phyloP scores from a whole-genome alignment of 2,797 vertebrate species.

The Philypnodon macrostomus region DNA sequence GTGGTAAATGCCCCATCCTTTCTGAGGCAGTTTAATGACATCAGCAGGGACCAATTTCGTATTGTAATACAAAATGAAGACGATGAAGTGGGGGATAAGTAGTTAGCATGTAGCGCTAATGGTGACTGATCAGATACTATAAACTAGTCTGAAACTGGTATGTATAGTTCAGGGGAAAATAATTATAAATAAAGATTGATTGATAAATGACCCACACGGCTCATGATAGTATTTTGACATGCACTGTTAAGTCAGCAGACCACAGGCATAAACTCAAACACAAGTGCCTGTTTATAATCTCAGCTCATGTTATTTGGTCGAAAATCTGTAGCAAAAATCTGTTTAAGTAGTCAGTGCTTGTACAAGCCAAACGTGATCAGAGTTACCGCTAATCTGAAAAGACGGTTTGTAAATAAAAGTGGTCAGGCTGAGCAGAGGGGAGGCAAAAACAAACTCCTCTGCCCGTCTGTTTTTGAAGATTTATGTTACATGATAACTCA shows the following conservation, averaged over 20 bases:
- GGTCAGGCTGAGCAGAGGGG: slow-evolving; percentile 2
- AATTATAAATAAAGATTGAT: no score
- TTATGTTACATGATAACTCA: slow-evolving; percentile 1
- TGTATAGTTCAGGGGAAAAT: no score
- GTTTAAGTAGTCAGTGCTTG: slow-evolving; percentile 6
- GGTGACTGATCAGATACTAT: no score
- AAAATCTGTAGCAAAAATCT: slow-evolving; percentile 21
- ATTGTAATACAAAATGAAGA: no score
- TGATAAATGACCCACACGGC: no score
- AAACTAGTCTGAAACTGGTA: no score
- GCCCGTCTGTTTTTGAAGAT: neutral
- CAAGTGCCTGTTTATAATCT: slow-evolving; percentile 26
- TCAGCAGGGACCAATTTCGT: no score
- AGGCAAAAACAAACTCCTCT: slow-evolving; percentile 4
- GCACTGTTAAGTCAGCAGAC: slow-evolving; percentile 23
- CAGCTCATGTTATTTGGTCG: slow-evolving; percentile 18
- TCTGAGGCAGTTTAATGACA: no score
- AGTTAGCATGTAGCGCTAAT: no score
- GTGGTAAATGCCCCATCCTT: no score
- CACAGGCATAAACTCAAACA: slow-evolving; percentile 19
- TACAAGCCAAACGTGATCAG: slow-evolving; percentile 22
- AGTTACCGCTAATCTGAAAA: slow-evolving; percentile 29
- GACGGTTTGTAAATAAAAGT: slow-evolving; percentile 14
- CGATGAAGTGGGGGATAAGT: no score
- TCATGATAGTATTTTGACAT: no score